Evolutionary conservation across 2,888 invertebrate species (phyloP), one percentile per base, ranked within the genome.

Genomic region (Ariolimax columbianus): DNA sequence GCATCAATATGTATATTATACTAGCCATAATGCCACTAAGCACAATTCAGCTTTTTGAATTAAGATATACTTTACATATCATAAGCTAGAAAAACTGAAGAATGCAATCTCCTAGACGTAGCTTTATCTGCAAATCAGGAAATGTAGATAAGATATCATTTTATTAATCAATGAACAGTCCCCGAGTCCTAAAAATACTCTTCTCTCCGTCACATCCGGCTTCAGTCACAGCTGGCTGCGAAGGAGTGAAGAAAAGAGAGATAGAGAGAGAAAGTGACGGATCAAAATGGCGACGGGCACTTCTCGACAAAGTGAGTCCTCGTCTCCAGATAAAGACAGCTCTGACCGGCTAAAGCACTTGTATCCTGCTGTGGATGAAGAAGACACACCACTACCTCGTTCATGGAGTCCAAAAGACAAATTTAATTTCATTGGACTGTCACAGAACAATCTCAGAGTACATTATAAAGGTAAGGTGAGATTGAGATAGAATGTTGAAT

Each of bases 321-420:
- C 87, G 19, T 90, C 88, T 87, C 88, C 90, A 63, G 86, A 88
- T 59, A 82, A 87, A 66, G 91, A 91, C 72, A 87, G 89, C 78
- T 84, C 90, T 43, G 93, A 93, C 88, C 90, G 92, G 77, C 88
- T 94, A 23, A 93, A 92, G 88, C 87, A 80, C 47, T 96, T 98
- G 88, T 99, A 99, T 96, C 98, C 98, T 87, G 97, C 98, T 95
- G 98, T 99, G 92, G 97, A 98, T 94, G 98, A 99, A 96, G 96
- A 96, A 89, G 98, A 97, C 95, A 97, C 97, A 87, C 98, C 98
- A 87, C 95, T 99, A 94, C 99, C 99, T 81, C 96, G 98, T 93
- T 96, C 97, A 89, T 99, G 99, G 99, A 99, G 98, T 95, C 96
- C 97, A 88, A 98, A 98, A 95, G 98, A 99, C 95, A 99, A 98